Evolutionary conservation across 1,140 invertebrate genomes (phyloP), one percentile per base, ranked within the genome.

Genomic region (Eumaeus atala): DNA sequence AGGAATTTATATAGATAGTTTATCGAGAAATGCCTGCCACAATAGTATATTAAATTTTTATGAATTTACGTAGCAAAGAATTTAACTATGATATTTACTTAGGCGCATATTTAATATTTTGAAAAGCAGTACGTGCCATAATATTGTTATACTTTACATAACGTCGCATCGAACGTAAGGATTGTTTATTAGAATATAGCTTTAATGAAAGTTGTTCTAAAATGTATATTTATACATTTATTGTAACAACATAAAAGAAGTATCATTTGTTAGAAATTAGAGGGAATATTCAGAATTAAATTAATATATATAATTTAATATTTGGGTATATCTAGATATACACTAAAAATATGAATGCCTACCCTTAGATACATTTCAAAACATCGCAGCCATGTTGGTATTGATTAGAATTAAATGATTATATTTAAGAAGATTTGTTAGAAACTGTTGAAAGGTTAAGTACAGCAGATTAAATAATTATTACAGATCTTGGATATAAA

Each of bases 141-240:
- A n/a, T n/a, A 40, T 14, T 9, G 12, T 44, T 44, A 28, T 28
- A 28, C 21, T 28, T 28, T 28, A 28, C 21, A 2, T 6, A 74
- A 72, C 66, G 65, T 61, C 66, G 64, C 72, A 76, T 77, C 71
- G 74, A 77, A 74, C 40, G 56, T 67, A 42, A 61, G 67, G 44
- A 59, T 66, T 57, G 59, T 71, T 66, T 62, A 58, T 65, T 66
- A 65, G 65, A 68, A 67, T 61, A 71, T 70, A 74, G 75, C 73
- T 78, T 76, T 76, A 72, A 74, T 67, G 59, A 58, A 63, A 48
- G 59, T 70, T 55, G 74, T 71, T 72, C 64, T 75, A 71, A 70
- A 72, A 68, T 72, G 74, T 55, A 62, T 61, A 66, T 64, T 60
- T 51, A 67, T 44, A 44, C 16, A 44, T 44, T 44, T 44, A 14